phyloP scores from a whole-genome alignment of 1,140 invertebrate species.

The Macrostomum lignano region DNA sequence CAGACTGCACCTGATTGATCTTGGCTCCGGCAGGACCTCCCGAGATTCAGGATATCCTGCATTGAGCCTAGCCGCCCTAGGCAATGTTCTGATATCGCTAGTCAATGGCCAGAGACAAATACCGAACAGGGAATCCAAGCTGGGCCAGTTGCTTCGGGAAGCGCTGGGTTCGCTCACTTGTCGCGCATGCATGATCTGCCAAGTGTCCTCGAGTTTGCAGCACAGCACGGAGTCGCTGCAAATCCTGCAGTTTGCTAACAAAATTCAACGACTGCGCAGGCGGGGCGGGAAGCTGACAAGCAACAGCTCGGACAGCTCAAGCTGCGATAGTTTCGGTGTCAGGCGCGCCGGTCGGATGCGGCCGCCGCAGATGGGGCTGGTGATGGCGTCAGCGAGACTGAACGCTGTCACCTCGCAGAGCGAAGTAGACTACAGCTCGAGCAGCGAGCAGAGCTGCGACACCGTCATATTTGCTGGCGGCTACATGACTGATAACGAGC shows the following conservation, averaged over 20 bases:
- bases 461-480: slow-evolving; percentile 79
- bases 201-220: no score
- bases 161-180: slow-evolving; percentile 66
- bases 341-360: slow-evolving; percentile 4
- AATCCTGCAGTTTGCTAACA: no score
- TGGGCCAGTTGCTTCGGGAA: slow-evolving; percentile 63
- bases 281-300: no score
- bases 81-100: slow-evolving; percentile 67
- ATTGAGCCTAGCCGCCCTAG: slow-evolving; percentile 61
- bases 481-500: no score
- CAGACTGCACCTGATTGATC: slow-evolving; percentile 62
- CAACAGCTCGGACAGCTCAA: slow-evolving; percentile 11
- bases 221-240: no score
- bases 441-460: slow-evolving; percentile 70
- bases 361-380: no score
- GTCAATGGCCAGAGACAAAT: slow-evolving; percentile 78
- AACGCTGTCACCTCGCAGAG: no score
- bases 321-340: not conserved
- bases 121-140: slow-evolving; percentile 62
- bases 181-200: slow-evolving; percentile 72
- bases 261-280: no score
- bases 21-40: slow-evolving; percentile 37
- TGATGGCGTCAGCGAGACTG: no score
- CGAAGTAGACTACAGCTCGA: slow-evolving; percentile 73
- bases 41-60: slow-evolving; percentile 9